These are phyloP conservation scores for Gymnobelideus leadbeateri DNA, from an alignment of 2,113 vertebrate genomes.

Conservation along the genomic window DNA sequence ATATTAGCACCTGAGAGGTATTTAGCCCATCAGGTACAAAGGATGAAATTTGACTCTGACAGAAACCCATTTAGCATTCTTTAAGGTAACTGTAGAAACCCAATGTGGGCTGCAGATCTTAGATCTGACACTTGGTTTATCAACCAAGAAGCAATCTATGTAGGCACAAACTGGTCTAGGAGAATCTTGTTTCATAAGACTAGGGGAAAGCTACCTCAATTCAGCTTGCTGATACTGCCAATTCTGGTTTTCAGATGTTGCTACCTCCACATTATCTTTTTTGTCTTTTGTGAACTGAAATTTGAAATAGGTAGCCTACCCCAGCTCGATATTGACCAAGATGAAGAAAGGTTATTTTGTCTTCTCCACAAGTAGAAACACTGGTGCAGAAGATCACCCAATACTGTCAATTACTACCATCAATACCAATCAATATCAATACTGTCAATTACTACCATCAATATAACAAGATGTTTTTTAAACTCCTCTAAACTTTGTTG, in stretches of 20 bases:
- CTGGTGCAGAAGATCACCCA: background rate
- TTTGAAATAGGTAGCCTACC: background rate
- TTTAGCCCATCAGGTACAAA: background rate
- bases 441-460: background rate
- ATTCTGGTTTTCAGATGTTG: conserved; percentile 30
- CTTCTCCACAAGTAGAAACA: fast-evolving
- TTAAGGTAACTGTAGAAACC: background rate
- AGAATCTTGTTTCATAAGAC: conserved; percentile 45
- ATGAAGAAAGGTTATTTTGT: conserved; percentile 30
- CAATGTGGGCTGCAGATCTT: background rate
- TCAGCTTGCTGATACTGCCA: conserved; percentile 37
- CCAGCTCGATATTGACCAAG: background rate
- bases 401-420: background rate
- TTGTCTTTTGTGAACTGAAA: background rate
- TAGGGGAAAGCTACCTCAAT: conserved; percentile 32
- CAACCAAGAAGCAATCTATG: background rate
- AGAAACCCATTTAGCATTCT: conserved; percentile 9
- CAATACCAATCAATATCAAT: too few relatives aligned
- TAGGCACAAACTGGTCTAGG: background rate
- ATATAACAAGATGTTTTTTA: conserved; percentile 31
- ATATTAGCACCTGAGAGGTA: background rate
- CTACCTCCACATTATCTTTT: conserved; percentile 41
- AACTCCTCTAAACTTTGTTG: background rate
- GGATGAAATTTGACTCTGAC: background rate
- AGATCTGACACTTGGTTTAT: background rate